These are phyloP conservation scores for Holothuria leucospilota DNA, from an alignment of 53 echinoderm and acorn worm genomes.

Conservation along the genomic window DNA sequence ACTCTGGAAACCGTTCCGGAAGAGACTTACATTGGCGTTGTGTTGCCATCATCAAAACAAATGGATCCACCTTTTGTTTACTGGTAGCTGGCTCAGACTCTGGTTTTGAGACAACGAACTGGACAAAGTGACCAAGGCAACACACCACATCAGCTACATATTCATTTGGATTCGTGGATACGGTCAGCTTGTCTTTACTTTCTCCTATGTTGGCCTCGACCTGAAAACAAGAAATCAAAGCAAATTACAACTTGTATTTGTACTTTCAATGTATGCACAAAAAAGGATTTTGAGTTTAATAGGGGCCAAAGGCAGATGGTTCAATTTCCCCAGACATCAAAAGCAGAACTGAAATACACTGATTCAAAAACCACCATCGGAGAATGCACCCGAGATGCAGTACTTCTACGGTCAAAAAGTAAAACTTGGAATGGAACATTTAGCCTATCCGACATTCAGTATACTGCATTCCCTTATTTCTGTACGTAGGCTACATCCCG, in stretches of 20 bases:
- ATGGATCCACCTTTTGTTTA: constrained; percentile 24
- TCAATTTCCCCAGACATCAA: too few relatives aligned
- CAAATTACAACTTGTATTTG: not conserved
- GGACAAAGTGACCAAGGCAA: constrained; percentile 54
- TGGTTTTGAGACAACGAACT: constrained; percentile 48
- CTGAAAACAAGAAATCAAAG: constrained; percentile 34
- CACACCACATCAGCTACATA: constrained; percentile 37
- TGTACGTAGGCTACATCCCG: too few relatives aligned
- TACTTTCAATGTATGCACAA: too few relatives aligned
- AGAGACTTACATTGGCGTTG: constrained; percentile 33
- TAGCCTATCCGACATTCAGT: too few relatives aligned
- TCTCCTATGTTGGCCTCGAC: constrained; percentile 55
- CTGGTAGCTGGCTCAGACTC: constrained; percentile 16
- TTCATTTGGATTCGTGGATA: constrained; percentile 55
- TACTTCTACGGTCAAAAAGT: too few relatives aligned
- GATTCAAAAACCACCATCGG: too few relatives aligned
- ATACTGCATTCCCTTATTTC: too few relatives aligned
- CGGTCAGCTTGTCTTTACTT: constrained; percentile 52
- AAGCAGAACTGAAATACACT: too few relatives aligned
- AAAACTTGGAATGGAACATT: too few relatives aligned
- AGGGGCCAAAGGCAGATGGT: too few relatives aligned
- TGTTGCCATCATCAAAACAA: constrained; percentile 36
- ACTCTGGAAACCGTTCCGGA: constrained; percentile 33
- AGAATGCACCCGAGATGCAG: too few relatives aligned
- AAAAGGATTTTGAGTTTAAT: not conserved